Conservation (phyloP, 1,140 invertebrate species). For the Rhagoletis pomonella region DNA sequence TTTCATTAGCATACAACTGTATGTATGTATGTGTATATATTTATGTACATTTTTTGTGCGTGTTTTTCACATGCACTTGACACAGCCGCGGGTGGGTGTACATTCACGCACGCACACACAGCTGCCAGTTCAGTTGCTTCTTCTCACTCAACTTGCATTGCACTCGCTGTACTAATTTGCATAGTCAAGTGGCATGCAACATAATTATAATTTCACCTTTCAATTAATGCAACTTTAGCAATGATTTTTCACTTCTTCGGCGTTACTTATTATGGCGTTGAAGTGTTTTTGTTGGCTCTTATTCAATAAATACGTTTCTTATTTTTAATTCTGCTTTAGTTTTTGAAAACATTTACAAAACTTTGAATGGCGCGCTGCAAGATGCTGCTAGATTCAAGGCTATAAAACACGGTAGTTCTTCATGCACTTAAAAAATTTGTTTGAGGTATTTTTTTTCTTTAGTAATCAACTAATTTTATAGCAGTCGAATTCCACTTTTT, state of each 20-base stretch:
- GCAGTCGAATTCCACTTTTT: too few species aligned
- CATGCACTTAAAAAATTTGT: neutral
- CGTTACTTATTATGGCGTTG: neutral
- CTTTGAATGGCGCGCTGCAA: neutral
- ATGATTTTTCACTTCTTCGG: neutral
- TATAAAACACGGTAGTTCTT: neutral
- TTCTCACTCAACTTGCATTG: neutral
- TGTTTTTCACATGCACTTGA: too few species aligned
- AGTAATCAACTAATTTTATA: too few species aligned
- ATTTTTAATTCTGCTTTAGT: neutral
- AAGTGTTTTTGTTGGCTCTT: neutral
- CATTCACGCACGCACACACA: neutral
- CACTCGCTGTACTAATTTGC: slow-evolving; percentile 8
- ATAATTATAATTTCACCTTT: slow-evolving; percentile 39
- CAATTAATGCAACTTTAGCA: slow-evolving; percentile 33
- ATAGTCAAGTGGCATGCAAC: slow-evolving; percentile 41
- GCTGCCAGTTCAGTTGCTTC: too few species aligned
- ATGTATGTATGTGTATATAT: neutral
- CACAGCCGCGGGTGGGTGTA: neutral
- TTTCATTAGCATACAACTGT: neutral
- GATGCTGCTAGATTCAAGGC: neutral
- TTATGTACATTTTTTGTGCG: neutral
- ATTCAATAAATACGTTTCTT: neutral
- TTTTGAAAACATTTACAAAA: neutral
- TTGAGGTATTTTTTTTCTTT: neutral